These are phyloP conservation scores for Lepus europaeus DNA, from an alignment of 2,113 vertebrate species.

Conservation along the genomic window DNA sequence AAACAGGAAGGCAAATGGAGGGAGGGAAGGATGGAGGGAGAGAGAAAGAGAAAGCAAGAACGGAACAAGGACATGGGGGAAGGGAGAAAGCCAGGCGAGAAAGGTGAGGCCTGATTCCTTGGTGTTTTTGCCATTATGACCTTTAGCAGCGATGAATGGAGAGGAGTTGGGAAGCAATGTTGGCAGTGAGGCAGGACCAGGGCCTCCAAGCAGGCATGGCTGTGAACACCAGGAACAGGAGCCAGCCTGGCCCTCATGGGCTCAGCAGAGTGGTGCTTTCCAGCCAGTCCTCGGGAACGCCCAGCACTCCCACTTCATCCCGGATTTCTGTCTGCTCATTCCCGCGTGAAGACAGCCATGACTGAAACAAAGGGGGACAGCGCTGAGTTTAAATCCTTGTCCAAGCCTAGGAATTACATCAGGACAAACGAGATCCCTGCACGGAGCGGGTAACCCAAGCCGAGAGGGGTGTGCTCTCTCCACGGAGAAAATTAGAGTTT, in stretches of 20 bases:
- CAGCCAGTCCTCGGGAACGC: background rate
- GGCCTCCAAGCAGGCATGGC: accelerated
- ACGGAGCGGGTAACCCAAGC: slow-evolving; percentile 78
- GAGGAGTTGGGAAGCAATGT: background rate
- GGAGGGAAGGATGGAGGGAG: accelerated
- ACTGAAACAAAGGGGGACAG: slow-evolving; percentile 66
- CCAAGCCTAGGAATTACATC: slow-evolving; percentile 78
- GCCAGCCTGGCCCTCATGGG: accelerated
- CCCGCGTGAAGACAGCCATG: slow-evolving; percentile 17
- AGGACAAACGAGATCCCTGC: slow-evolving; percentile 79
- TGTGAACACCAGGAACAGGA: accelerated
- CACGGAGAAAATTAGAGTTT: slow-evolving; percentile 77
- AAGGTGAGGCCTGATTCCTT: no score
- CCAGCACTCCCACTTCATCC: background rate
- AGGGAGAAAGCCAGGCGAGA: accelerated
- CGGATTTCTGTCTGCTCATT: slow-evolving; percentile 35
- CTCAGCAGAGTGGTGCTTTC: background rate
- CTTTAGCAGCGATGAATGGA: background rate
- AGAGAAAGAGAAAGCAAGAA: accelerated
- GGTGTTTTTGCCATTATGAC: background rate
- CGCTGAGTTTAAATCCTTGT: slow-evolving; percentile 43
- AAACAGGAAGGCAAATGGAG: accelerated
- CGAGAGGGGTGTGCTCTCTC: slow-evolving; percentile 76
- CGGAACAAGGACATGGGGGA: background rate
- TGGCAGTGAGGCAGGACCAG: accelerated